Evolutionary conservation across 2,113 vertebrate species (phyloP).

Genomic region (Fukomys damarensis): DNA sequence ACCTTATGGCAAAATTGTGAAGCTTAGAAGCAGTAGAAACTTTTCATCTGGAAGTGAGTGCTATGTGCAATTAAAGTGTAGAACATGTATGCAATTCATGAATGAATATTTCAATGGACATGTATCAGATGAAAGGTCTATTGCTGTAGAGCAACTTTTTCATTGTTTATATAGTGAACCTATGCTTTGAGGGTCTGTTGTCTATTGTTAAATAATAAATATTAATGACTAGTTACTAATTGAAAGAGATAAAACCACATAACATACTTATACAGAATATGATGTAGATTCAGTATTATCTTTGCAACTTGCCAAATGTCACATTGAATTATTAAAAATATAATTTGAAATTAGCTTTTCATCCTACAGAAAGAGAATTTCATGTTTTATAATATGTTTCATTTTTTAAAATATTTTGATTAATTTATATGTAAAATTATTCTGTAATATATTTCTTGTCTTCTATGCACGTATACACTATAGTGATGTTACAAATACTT

Average conservation of each 20-base stretch:
- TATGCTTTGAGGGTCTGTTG: not conserved
- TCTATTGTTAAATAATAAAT: not conserved
- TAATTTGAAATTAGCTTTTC: not conserved
- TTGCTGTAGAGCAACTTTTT: not conserved
- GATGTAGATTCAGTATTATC: not conserved
- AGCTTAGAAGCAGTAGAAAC: not conserved
- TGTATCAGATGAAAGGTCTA: not conserved
- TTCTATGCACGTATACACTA: not conserved
- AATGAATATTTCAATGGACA: not conserved
- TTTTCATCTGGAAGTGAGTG: not conserved
- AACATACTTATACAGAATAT: not conserved
- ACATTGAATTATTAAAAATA: not conserved
- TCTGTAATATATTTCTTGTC: not conserved
- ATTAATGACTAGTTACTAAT: not conserved
- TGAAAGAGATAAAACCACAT: not conserved
- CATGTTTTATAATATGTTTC: not conserved
- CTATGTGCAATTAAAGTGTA: not conserved
- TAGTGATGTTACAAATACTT: not conserved
- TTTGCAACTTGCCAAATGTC: not conserved
- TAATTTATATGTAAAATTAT: not conserved
- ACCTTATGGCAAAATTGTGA: not conserved
- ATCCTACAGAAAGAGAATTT: not conserved
- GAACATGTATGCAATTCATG: not conserved
- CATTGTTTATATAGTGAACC: not conserved
- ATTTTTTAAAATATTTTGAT: not conserved